Base-by-base conservation (phyloP, 2,113 vertebrate species). In the Oxyruncus cristatus region DNA sequence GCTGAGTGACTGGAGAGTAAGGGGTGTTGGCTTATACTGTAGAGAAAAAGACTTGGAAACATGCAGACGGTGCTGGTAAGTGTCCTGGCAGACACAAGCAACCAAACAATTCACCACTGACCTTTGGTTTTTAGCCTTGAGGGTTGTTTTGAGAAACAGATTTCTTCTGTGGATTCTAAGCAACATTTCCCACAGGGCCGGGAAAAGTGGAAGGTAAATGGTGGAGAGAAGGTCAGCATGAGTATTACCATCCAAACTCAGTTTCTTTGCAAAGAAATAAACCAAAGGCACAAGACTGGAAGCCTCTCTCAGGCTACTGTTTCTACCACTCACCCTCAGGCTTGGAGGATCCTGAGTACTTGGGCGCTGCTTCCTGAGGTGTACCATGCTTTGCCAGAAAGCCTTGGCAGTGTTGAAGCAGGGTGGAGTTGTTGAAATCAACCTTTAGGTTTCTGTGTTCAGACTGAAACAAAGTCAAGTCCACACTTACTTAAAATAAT, bases 11-110 rank as follows among this genome's bases (percentile, higher is more conserved):
- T 32, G 39, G 4, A 56, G 12, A 88, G 35, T 8, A n/a, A 66
- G 8, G 10, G 28, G 4, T 39, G 7, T 39, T 76, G 44, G 23
- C 41, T 70, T 20, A 24, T n/a, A 24, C 0, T 2, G 13, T 4
- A 59, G 23, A 79, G 71, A 67, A 62, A 92, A 85, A 42, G 30
- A 20, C 24, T 73, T 86, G 35, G 63, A 70, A 83, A 83, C 16
- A n/a, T 6, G 39, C 13, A 65, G 68, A 56, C 7, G 17, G 18
- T 56, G 28, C 49, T 58, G n/a, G 3, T 58, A 68, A 89, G 39
- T 32, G 39, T 68, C n/a, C 47, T 59, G 80, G 55, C 37, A 84
- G 23, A 56, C 62, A 62, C 28, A 35, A 52, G 49, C 27, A 41
- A 66, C 21, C 35, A 33, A 74, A 42, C 10, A 86, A 42, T 28